Conservation (phyloP, 2,113 vertebrate genomes). For the Paradisaea rubra region DNA sequence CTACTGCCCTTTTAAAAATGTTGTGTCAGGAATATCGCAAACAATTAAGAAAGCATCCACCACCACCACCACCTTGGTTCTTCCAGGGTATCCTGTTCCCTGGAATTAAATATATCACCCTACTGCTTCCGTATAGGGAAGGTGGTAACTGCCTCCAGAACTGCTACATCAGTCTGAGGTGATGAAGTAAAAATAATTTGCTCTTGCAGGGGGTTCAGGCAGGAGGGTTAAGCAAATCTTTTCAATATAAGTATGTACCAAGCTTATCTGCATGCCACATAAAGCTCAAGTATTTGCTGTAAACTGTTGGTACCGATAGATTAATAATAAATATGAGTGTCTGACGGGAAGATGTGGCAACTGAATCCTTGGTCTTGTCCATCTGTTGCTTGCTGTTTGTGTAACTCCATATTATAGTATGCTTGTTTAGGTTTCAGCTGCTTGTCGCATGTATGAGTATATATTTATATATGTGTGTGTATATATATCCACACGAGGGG, state of each 20-base stretch:
- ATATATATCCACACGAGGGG: neutral
- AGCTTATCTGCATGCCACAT: neutral
- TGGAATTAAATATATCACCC: neutral
- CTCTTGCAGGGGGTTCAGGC: neutral
- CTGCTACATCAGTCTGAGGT: fast-evolving
- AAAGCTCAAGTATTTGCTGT: neutral
- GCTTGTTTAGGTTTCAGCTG: neutral
- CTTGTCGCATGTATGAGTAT: neutral
- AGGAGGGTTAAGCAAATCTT: neutral
- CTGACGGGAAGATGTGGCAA: neutral
- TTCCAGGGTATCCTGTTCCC: neutral
- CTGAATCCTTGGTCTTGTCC: neutral
- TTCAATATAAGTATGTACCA: neutral
- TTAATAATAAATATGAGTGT: constrained; percentile 8
- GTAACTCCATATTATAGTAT: neutral
- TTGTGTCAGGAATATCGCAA: neutral
- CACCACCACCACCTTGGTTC: neutral
- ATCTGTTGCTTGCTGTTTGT: constrained; percentile 9
- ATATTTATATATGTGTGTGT: neutral
- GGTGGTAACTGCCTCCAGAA: neutral
- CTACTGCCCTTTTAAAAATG: neutral
- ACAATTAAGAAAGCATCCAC: neutral
- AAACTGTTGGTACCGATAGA: neutral
- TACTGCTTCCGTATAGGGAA: neutral
- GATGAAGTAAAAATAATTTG: neutral